Evolutionary conservation across 2,113 vertebrate genomes (phyloP).

Genomic region (Monopterus albus): DNA sequence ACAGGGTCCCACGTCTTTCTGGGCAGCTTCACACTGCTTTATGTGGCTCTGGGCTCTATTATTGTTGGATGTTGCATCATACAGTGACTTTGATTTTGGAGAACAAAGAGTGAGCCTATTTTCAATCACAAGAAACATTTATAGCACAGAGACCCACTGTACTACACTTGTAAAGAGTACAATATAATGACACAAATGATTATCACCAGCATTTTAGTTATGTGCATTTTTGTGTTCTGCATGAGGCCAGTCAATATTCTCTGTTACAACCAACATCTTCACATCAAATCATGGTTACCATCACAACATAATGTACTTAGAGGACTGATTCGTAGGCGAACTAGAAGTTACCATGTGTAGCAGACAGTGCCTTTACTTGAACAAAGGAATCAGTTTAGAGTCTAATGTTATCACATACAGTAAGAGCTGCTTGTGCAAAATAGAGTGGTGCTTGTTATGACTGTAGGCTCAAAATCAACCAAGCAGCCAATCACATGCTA

Average conservation of each 20-base stretch:
- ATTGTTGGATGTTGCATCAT: constrained; percentile 48
- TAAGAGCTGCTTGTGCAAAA: too few species aligned
- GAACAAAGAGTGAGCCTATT: constrained; percentile 52
- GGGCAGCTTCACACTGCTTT: constrained; percentile 36
- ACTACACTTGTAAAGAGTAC: neutral
- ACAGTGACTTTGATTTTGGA: constrained; percentile 48
- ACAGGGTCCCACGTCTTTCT: constrained; percentile 26
- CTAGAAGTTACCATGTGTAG: too few species aligned
- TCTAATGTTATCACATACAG: too few species aligned
- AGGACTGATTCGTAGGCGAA: too few species aligned
- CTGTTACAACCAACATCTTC: too few species aligned
- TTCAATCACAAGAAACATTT: constrained; percentile 12
- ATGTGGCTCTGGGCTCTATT: constrained; percentile 49
- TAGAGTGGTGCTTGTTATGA: too few species aligned
- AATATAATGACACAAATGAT: neutral
- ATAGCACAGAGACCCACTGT: neutral
- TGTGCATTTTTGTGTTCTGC: neutral
- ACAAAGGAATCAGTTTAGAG: neutral
- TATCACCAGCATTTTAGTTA: neutral
- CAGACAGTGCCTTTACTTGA: neutral
- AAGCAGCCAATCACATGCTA: too few species aligned
- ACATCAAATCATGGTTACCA: too few species aligned
- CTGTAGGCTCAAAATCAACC: too few species aligned
- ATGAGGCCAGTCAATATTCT: neutral
- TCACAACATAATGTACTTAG: too few species aligned